Evolutionary conservation across 1,140 invertebrate species (phyloP).

Genomic region (Episyrphus balteatus): DNA sequence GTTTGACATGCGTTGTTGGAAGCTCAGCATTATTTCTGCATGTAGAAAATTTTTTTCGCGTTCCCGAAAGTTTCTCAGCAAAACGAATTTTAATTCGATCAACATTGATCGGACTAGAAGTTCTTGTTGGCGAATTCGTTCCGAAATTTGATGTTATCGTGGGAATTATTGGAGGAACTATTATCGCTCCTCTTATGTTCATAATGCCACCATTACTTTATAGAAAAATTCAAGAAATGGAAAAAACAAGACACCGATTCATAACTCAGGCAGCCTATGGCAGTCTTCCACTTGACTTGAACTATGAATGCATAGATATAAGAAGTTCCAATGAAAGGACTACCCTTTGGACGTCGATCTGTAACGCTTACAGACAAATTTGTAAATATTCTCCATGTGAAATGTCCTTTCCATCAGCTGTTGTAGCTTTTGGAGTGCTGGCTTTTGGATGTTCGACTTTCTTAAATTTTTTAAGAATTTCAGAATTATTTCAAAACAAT

Average conservation of each 20-base stretch:
- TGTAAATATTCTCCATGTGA: slow-evolving; percentile 11
- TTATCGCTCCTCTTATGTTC: slow-evolving; percentile 75
- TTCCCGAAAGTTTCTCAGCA: slow-evolving; percentile 57
- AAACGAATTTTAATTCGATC: slow-evolving; percentile 65
- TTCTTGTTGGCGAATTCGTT: slow-evolving; percentile 69
- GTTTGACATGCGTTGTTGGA: slow-evolving; percentile 61
- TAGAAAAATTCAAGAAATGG: slow-evolving; percentile 43
- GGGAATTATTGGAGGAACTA: slow-evolving; percentile 71
- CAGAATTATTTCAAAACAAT: slow-evolving; percentile 23
- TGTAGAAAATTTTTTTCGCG: slow-evolving; percentile 49
- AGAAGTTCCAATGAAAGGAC: background rate
- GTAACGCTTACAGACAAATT: background rate
- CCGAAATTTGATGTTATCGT: slow-evolving; percentile 81
- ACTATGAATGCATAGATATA: slow-evolving; percentile 25
- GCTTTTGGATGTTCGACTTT: slow-evolving; percentile 32
- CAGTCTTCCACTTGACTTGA: slow-evolving; percentile 25
- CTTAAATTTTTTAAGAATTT: slow-evolving; percentile 27
- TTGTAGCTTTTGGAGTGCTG: slow-evolving; percentile 27
- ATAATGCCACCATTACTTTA: slow-evolving; percentile 79
- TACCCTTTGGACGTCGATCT: background rate
- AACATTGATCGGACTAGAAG: slow-evolving; percentile 52
- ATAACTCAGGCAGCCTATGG: slow-evolving; percentile 29
- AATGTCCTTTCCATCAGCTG: slow-evolving; percentile 24
- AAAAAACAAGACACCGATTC: slow-evolving; percentile 24
- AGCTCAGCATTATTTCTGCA: slow-evolving; percentile 65